These are phyloP conservation scores for Ctenomys sociabilis DNA, from an alignment of 2,113 vertebrate species.

Conservation along the genomic window DNA sequence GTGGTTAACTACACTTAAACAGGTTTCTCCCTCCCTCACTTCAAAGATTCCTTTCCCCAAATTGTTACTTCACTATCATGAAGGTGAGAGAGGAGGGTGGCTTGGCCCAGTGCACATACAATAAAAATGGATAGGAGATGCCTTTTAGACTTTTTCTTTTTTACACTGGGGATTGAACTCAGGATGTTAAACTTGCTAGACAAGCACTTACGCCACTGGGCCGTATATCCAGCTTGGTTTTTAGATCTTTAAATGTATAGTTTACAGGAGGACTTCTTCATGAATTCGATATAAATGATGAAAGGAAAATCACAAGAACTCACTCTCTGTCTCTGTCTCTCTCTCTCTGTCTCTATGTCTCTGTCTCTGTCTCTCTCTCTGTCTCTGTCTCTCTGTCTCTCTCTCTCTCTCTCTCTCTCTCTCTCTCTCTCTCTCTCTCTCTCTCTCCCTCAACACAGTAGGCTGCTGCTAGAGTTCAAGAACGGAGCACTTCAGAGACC, in stretches of 20 bases:
- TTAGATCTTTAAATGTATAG: neutral
- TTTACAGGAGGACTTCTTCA: neutral
- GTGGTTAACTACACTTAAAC: neutral
- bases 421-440: neutral
- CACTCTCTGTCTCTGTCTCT: neutral
- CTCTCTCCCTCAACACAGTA: neutral
- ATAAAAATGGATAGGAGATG: neutral
- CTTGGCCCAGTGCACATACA: neutral
- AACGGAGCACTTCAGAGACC: too few species aligned
- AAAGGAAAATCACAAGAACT: slow-evolving; percentile 32
- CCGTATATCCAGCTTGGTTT: too few species aligned
- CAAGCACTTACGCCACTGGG: too few species aligned
- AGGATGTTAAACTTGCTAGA: too few species aligned
- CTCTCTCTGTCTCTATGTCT: neutral
- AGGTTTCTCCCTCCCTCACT: neutral
- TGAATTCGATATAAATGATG: neutral
- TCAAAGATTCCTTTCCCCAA: neutral
- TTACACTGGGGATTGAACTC: too few species aligned
- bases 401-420: too few species aligned
- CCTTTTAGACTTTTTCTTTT: neutral
- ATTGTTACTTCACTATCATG: neutral
- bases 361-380: too few species aligned
- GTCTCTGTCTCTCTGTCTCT: too few species aligned
- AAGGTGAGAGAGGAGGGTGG: neutral
- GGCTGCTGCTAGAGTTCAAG: neutral